A percentile compares a stretch with the other conserved stretches of the same genome.
phyloP scores from a whole-genome alignment of 2,113 vertebrate species.

The Bubo scandiacus region DNA sequence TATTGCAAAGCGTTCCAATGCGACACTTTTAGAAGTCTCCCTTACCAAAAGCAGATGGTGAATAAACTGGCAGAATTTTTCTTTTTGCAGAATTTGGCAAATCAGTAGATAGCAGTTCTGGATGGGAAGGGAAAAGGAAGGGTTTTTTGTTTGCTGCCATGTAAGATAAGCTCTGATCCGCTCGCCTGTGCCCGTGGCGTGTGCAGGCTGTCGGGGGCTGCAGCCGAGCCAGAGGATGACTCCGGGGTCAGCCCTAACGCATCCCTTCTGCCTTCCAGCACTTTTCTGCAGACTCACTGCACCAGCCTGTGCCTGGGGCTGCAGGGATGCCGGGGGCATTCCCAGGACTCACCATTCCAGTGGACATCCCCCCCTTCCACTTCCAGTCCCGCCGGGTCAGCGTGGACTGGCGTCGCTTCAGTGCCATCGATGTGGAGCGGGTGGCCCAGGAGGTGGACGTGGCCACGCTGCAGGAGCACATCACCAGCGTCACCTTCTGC shows the following conservation, averaged over 20 bases:
- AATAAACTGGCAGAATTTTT: background rate
- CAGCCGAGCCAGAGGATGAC: too few relatives aligned
- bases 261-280: slow-evolving; percentile 1
- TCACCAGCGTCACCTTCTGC: slow-evolving; percentile 72
- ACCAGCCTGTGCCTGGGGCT: background rate
- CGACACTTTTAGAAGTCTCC: background rate
- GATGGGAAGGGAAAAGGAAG: background rate
- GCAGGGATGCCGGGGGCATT: background rate
- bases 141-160: background rate
- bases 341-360: background rate
- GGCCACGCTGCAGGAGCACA: slow-evolving; percentile 73
- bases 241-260: background rate
- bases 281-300: background rate
- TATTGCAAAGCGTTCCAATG: background rate
- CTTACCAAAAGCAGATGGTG: background rate
- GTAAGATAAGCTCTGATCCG: background rate
- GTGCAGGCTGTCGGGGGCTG: background rate
- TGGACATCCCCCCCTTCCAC: slow-evolving; percentile 51
- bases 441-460: slow-evolving; percentile 76
- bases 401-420: slow-evolving; percentile 76
- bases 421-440: slow-evolving; percentile 72
- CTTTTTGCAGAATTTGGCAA: background rate
- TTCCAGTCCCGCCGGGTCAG: slow-evolving; percentile 66
- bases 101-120: background rate
- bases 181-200: background rate